Base-by-base conservation (phyloP, 2,888 invertebrate genomes). In the Dromius quadrimaculatus region DNA sequence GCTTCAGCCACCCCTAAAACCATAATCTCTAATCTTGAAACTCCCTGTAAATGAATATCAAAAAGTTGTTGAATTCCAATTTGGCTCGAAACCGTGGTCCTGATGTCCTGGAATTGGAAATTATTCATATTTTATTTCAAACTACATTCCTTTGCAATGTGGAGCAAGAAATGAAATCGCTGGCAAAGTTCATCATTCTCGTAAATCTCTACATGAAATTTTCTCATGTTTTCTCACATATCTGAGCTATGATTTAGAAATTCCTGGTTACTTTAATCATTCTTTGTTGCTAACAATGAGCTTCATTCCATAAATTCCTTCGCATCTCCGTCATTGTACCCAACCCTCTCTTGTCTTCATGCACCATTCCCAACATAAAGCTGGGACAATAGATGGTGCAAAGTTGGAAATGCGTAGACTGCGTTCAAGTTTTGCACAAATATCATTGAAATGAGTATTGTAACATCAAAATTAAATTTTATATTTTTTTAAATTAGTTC, bases 281-380 rank as follows among this genome's bases (percentile, higher is more conserved):
- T 54, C 50, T 54, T 54, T 54, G 50, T 54, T 28, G 50, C 28
- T 4, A 54, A 54, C 50, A 54, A 54, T 54, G 28, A 54, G 50
- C 50, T 17, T 28, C 28, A 54, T 54, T 32, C 50, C 28, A 28
- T 28, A 54, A 54, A 54, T 54, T 54, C 50, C 50, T 50, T 50
- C 50, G 23, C 50, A 50, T 50, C 28, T 50, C 50, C 50, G 50
- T 54, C 50, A 61, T 61, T 61, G 36, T 61, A 41, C 41, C 22
- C 61, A 61, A 32, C 41, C 61, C 61, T 38, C 61, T 23, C 41
- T 41, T 38, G 19, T 41, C 38, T 61, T 41, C 3, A 15, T 13
- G 22, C 50, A 15, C 23, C 50, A 38, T 22, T 15, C 38, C 19
- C 17, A 13, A 22, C 38, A 41, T 61, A 61, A 61, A 61, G 38